Conservation (phyloP, 2,113 vertebrate genomes). For the Clarias macrocephalus region DNA sequence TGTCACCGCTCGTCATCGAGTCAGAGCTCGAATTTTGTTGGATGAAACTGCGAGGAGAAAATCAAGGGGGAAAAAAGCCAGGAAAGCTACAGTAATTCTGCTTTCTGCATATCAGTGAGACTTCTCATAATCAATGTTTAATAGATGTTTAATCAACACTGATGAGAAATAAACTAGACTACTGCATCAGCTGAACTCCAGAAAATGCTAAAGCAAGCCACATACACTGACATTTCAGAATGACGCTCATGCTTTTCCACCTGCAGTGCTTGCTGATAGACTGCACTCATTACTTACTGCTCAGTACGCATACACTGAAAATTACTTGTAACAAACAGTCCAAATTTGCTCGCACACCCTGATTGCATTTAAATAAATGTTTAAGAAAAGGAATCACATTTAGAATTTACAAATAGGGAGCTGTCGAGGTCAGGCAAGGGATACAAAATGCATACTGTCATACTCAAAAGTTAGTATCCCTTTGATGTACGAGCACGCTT, state of each 20-base stretch:
- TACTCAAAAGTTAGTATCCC: too few relatives aligned
- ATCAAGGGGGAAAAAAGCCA: too few relatives aligned
- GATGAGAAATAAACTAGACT: neutral
- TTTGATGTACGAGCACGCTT: too few relatives aligned
- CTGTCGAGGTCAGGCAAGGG: neutral
- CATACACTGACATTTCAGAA: neutral
- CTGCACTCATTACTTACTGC: neutral
- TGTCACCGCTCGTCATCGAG: neutral
- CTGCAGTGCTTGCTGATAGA: neutral
- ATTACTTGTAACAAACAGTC: constrained; percentile 1
- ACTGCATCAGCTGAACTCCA: neutral
- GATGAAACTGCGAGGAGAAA: neutral
- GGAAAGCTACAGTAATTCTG: neutral
- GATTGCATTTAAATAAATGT: constrained; percentile 8
- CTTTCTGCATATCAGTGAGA: neutral
- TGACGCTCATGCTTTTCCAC: neutral
- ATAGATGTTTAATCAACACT: neutral
- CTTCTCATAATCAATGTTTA: neutral
- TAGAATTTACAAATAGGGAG: neutral
- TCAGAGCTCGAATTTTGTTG: neutral
- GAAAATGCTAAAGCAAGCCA: neutral
- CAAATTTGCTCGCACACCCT: neutral
- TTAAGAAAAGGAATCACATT: neutral
- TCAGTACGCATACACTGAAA: neutral
- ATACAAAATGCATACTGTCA: neutral